Evolutionary conservation across 2,888 invertebrate species (phyloP), one percentile per base, ranked within the genome.

Genomic region (Eledone cirrhosa): DNA sequence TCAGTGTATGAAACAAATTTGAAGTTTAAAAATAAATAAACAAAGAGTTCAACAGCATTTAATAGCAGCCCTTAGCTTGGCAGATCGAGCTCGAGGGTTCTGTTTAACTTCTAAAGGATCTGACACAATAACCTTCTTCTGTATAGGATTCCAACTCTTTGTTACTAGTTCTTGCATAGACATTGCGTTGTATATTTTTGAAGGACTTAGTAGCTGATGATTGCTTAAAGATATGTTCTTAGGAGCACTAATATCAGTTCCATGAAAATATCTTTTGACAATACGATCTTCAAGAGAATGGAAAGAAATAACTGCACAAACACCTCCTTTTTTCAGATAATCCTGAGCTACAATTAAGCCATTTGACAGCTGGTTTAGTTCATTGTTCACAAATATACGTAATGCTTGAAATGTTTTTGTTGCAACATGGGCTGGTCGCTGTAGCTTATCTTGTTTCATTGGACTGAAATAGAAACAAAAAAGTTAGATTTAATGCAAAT

Each of bases 311-410:
- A 95, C 94, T 0, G 96, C 94, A 80, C 98, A 90, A 80, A 94
- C 92, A 0, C 98, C 98, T 59, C 94, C 93, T 0, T 94, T 91
- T 91, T 95, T 95, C 31, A 98, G 92, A 94, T 95, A 87, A 14
- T 84, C 79, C 82, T 94, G 93, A 0, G 97, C 95, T 78, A 97
- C 87, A 33, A 95, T 89, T 91, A 98, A 93, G 0, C 94, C 97
- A 90, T 95, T 95, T 92, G 97, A 96, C 1, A 98, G 93, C 92
- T 98, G 97, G 90, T 98, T 98, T 0, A 98, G 91, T 92, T 98
- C 98, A 90, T 98, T 96, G 89, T 98, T 98, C 0, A 98, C 96
- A 91, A 98, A 97, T 87, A 98, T 98, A 81, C 98, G 93, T 81
- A 98, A 90, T 0, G 98, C 98, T 92, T 97, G 94, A 91, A 98